Evolutionary conservation across 2,888 invertebrate genomes (phyloP), one percentile per base, ranked within the genome.

Genomic region (Scaptomyza parva): DNA sequence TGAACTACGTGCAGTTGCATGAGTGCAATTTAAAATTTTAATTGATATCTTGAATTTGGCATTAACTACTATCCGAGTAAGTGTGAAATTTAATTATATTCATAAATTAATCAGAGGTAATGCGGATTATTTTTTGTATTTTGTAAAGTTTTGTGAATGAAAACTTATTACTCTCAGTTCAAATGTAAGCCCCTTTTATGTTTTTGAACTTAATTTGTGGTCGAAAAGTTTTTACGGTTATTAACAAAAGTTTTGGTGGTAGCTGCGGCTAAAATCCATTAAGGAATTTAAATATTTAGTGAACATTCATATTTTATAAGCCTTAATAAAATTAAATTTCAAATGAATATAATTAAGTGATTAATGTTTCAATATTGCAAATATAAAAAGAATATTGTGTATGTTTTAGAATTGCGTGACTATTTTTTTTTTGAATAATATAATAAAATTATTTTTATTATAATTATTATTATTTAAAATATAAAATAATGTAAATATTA

Each of bases 1-100:
- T 55, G 12, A 66, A 55, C 17, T 72, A 55, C 41, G 52, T 68
- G 44, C 40, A 47, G 14, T n/a, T 47, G 33, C 51, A 14, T 18
- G 53, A 63, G 44, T 68, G 69, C 54, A 73, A 63, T 64, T 52
- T 28, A 11, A 63, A 58, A 37, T 54, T 20, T 0, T 5, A 41
- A 12, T 48, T 33, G 24, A 7, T 51, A n/a, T 40, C 33, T 35
- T 45, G 22, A 8, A 8, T 52, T 45, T 41, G 50, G 22, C 53
- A 28, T 53, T 30, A 50, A 39, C 44, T 26, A 28, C n/a, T 6
- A 39, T 40, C 57, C 30, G 63, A 69, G 71, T 71, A 54, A 71
- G 71, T 70, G 55, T 58, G 24, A 14, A 47, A 47, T 39, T 51
- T 18, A 54, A 68, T 51, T 59, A 9, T 22, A 40, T 58, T 52